These are phyloP conservation scores for Reticulitermes speratus DNA, from an alignment of 1,140 invertebrate species.

Conservation along the genomic window DNA sequence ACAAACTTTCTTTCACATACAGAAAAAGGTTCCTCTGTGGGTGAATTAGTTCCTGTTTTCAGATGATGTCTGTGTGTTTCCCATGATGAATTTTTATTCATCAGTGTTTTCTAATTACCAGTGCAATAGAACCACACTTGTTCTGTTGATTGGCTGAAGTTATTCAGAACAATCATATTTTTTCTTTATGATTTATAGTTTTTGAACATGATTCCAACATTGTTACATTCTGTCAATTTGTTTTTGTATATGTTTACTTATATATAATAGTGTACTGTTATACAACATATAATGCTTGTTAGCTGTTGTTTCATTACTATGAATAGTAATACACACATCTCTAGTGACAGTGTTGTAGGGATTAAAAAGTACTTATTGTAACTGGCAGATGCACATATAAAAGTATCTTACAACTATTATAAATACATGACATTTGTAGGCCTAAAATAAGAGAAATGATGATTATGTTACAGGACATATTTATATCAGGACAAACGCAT, in stretches of 20 bases:
- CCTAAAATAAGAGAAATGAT: conserved; percentile 1
- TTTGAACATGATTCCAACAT: neutral
- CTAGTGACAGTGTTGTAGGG: neutral
- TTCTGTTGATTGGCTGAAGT: neutral
- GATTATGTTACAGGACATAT: neutral
- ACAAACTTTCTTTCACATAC: too few relatives aligned
- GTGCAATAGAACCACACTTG: neutral
- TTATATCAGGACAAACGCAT: neutral
- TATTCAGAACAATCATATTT: neutral
- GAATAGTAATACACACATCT: neutral
- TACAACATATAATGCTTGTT: conserved; percentile 10
- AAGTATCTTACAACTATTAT: neutral
- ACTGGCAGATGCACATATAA: neutral
- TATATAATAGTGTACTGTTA: neutral
- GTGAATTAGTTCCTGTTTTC: neutral
- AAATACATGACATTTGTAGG: neutral
- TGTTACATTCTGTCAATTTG: neutral
- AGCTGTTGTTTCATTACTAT: neutral
- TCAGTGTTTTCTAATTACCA: neutral
- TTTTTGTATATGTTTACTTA: neutral
- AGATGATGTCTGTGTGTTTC: neutral
- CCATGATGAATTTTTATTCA: neutral
- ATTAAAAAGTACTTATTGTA: neutral
- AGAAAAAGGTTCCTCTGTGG: too few relatives aligned
- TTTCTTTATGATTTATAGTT: neutral